phyloP scores from a whole-genome alignment of 2,888 invertebrate species.

The Strigamia maritima region DNA sequence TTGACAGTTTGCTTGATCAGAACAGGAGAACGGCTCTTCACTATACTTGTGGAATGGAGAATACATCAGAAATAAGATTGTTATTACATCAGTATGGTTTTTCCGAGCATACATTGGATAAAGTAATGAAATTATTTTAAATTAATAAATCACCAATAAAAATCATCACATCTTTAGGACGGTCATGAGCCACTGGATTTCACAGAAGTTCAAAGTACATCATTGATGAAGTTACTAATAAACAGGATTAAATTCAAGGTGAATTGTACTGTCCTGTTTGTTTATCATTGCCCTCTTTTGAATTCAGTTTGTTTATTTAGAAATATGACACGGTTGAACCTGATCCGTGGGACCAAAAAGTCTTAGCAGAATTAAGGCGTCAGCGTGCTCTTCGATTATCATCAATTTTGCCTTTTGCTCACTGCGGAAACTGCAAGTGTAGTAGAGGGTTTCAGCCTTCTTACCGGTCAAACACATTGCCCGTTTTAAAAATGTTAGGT shows the following conservation, averaged over 20 bases:
- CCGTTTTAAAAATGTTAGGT: not conserved
- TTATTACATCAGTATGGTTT: slow-evolving; percentile 43
- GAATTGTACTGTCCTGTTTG: too few species aligned
- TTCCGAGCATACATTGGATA: slow-evolving; percentile 46
- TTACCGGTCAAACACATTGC: not conserved
- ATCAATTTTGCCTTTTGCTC: slow-evolving; percentile 13
- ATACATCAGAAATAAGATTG: not conserved
- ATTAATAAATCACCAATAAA: not conserved
- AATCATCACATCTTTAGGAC: slow-evolving; percentile 39
- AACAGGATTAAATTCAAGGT: slow-evolving; percentile 35
- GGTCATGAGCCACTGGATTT: slow-evolving; percentile 46
- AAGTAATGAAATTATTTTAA: slow-evolving; percentile 40
- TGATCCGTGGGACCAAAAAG: slow-evolving; percentile 31
- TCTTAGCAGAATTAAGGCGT: not conserved
- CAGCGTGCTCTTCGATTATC: slow-evolving; percentile 3
- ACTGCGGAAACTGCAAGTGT: not conserved
- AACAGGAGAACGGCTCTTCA: slow-evolving; percentile 45
- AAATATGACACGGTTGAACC: slow-evolving; percentile 31
- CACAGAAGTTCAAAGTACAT: slow-evolving; percentile 43
- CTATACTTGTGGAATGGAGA: slow-evolving; percentile 42
- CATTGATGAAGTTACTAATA: slow-evolving; percentile 38
- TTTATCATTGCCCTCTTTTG: not conserved
- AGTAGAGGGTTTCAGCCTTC: not conserved
- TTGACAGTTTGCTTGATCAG: slow-evolving; percentile 42
- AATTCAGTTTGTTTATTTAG: slow-evolving; percentile 4